These are phyloP conservation scores for Cheilosia pagana DNA, from an alignment of 2,888 invertebrate genomes.

Conservation along the genomic window DNA sequence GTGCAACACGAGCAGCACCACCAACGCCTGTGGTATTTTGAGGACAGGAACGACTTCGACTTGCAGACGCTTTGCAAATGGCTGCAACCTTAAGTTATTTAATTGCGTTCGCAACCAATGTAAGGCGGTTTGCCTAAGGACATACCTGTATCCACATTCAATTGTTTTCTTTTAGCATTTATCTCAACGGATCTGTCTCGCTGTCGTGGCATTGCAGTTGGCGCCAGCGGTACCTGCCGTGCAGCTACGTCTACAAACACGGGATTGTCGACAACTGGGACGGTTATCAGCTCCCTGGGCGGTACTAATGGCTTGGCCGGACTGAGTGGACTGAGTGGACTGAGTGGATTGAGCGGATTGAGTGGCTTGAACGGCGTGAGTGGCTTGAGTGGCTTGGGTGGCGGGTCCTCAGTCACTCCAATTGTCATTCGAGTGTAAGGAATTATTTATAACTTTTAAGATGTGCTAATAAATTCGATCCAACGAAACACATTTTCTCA, in stretches of 20 bases:
- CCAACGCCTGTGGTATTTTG: not conserved
- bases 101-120: not conserved
- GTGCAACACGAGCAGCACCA: not conserved
- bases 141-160: not conserved
- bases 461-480: too few relatives aligned
- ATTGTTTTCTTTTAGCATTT: not conserved
- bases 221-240: not conserved
- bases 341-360: not conserved
- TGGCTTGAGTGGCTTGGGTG: not conserved
- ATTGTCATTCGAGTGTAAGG: not conserved
- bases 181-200: not conserved
- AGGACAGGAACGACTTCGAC: accelerated
- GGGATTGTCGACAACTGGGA: not conserved
- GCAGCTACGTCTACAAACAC: not conserved
- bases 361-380: not conserved
- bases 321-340: too few relatives aligned
- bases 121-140: not conserved
- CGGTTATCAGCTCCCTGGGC: not conserved
- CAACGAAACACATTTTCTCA: too few relatives aligned
- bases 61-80: not conserved
- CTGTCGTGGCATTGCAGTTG: not conserved
- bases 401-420: not conserved
- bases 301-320: too few relatives aligned
- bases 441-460: too few relatives aligned
- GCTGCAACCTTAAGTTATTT: not conserved